Percentiles rank a stretch among this genome's conserved stretches.
Conservation (phyloP, 2,797 vertebrate species). For the Nyctibius grandis region DNA sequence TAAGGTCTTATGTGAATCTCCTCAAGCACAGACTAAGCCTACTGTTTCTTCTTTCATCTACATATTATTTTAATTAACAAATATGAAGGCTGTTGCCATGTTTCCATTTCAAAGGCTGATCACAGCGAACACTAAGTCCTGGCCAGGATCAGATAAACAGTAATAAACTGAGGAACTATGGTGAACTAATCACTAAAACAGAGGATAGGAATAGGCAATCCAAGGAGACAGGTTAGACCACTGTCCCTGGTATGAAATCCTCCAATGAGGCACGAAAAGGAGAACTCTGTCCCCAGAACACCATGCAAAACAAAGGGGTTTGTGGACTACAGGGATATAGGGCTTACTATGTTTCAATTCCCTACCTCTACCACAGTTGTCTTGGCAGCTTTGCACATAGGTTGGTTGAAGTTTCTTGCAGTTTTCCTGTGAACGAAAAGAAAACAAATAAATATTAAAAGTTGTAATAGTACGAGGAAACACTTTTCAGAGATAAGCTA, state of each 20-base stretch:
- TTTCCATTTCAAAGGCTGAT: background rate
- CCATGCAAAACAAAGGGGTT: background rate
- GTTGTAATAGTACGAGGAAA: background rate
- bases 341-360: background rate
- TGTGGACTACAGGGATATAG: background rate
- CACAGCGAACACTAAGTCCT: fast-evolving
- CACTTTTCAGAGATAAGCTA: background rate
- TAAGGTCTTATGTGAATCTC: background rate
- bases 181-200: background rate
- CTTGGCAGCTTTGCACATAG: conserved; percentile 97
- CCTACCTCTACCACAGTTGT: conserved; percentile 93
- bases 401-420: conserved; percentile 95
- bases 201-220: background rate
- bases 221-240: background rate
- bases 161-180: background rate
- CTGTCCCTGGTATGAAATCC: background rate
- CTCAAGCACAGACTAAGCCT: background rate
- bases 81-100: background rate
- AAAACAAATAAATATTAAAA: background rate
- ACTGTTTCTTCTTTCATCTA: background rate
- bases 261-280: background rate
- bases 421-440: conserved; percentile 81
- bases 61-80: background rate
- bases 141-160: background rate
- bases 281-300: background rate